These are phyloP conservation scores for Lagodon rhomboides DNA, from an alignment of 2,797 vertebrate species.

Conservation along the genomic window DNA sequence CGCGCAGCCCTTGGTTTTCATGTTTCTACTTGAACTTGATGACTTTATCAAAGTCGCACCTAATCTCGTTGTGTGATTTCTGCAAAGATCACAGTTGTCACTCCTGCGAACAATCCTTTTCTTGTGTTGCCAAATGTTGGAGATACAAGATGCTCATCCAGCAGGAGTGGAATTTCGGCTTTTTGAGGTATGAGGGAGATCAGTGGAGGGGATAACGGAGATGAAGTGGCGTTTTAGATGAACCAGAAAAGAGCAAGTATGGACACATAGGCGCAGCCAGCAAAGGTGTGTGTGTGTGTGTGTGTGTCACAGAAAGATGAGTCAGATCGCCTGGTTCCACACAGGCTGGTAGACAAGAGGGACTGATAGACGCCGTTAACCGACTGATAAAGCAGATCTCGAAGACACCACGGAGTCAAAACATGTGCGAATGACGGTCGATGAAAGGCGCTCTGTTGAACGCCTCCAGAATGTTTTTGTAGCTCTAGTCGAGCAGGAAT, in stretches of 20 bases:
- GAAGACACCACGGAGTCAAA: slow-evolving; percentile 65
- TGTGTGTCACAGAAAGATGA: slow-evolving; percentile 29
- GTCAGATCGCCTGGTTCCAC: slow-evolving; percentile 36
- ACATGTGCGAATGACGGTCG: slow-evolving; percentile 37
- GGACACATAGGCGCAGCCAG: slow-evolving; percentile 52
- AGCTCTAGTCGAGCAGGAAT: slow-evolving; percentile 41
- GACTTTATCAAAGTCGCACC: slow-evolving; percentile 4
- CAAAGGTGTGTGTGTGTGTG: slow-evolving; percentile 13
- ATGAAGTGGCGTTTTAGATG: slow-evolving; percentile 43
- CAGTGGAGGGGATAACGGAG: slow-evolving; percentile 5
- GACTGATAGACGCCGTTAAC: slow-evolving; percentile 64
- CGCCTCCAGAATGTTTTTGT: slow-evolving; percentile 63
- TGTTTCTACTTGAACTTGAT: neutral
- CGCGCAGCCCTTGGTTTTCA: too few species aligned
- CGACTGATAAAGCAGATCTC: slow-evolving; percentile 57
- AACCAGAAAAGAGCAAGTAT: slow-evolving; percentile 55
- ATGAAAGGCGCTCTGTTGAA: slow-evolving; percentile 60
- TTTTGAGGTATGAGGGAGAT: slow-evolving; percentile 28
- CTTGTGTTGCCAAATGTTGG: slow-evolving; percentile 4
- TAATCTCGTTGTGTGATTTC: neutral
- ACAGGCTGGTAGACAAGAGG: slow-evolving; percentile 27
- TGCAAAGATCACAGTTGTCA: neutral
- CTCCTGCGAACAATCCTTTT: neutral
- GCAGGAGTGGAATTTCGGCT: slow-evolving; percentile 35
- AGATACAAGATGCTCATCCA: slow-evolving; percentile 26